Evolutionary conservation across 2,888 invertebrate genomes (phyloP).

Genomic region (Poecilus cupreus): DNA sequence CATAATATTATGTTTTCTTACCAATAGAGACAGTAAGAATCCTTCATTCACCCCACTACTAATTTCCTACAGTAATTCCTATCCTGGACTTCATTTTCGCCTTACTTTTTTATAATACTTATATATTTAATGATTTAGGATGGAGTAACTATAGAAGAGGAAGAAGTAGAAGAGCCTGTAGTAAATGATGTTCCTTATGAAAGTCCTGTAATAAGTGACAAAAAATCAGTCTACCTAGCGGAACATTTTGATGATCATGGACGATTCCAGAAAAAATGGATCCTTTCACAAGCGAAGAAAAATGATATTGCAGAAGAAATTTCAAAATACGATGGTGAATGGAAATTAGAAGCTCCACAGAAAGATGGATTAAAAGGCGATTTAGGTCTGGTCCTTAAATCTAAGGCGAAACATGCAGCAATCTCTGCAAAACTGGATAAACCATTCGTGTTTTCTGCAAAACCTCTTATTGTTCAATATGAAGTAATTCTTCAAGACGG

Average conservation of each 20-base stretch:
- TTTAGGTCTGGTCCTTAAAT: slow-evolving; percentile 90
- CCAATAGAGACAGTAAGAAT: too few species aligned
- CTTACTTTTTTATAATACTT: too few species aligned
- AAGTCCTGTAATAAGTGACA: slow-evolving; percentile 80
- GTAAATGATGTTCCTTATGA: slow-evolving; percentile 78
- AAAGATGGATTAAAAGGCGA: slow-evolving; percentile 84
- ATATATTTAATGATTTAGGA: slow-evolving; percentile 22
- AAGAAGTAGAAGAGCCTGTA: slow-evolving; percentile 66
- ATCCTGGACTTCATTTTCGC: too few species aligned
- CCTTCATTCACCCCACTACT: background rate
- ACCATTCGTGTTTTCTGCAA: slow-evolving; percentile 88
- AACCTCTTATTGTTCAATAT: slow-evolving; percentile 93
- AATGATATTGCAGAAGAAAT: slow-evolving; percentile 90
- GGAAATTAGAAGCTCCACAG: slow-evolving; percentile 85
- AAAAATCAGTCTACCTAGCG: slow-evolving; percentile 81
- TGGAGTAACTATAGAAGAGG: slow-evolving; percentile 64
- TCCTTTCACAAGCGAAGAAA: slow-evolving; percentile 93
- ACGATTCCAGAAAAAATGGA: slow-evolving; percentile 87
- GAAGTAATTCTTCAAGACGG: slow-evolving; percentile 96
- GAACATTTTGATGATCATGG: slow-evolving; percentile 90
- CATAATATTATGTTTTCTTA: too few species aligned
- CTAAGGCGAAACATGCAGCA: slow-evolving; percentile 97
- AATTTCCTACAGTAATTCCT: slow-evolving; percentile 39
- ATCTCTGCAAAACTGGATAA: slow-evolving; percentile 86
- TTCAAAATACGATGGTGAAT: slow-evolving; percentile 94